A percentile compares a stretch with the other conserved stretches of the same genome.
These are phyloP conservation scores for Sarcophaga caerulescens DNA, from an alignment of 2,888 invertebrate species.

Conservation along the genomic window DNA sequence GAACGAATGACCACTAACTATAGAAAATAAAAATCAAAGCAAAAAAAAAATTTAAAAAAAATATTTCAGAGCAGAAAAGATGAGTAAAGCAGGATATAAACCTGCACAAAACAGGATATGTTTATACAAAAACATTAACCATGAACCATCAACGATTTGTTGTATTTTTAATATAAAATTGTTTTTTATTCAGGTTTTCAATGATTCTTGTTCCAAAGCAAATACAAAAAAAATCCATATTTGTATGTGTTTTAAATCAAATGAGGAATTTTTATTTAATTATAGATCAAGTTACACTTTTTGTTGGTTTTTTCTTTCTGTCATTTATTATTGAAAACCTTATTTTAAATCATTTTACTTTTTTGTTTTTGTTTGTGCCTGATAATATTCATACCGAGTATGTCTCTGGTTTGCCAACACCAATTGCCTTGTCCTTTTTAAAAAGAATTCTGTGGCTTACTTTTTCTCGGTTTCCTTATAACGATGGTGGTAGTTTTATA, in stretches of 20 bases:
- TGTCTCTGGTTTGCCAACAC: neutral
- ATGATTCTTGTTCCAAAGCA: too few species aligned
- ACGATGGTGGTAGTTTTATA: constrained; percentile 44
- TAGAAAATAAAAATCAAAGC: neutral
- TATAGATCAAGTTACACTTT: constrained; percentile 59
- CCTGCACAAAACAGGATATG: constrained; percentile 40
- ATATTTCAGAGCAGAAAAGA: neutral
- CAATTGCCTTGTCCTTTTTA: constrained; percentile 32
- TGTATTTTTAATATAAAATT: neutral
- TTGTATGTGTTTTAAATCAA: constrained; percentile 2
- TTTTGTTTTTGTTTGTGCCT: neutral
- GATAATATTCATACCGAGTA: too few species aligned
- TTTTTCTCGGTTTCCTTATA: neutral
- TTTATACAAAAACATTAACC: constrained; percentile 16
- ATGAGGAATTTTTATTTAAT: constrained; percentile 55
- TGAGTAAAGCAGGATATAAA: constrained; percentile 56
- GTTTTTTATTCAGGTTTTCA: neutral
- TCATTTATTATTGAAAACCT: neutral
- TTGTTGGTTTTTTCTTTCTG: neutral
- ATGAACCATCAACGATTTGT: neutral
- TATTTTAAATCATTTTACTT: neutral
- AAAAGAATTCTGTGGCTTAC: constrained; percentile 31
- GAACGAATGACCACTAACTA: constrained; percentile 43
- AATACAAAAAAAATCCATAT: too few species aligned
- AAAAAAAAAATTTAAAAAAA: neutral